Conservation (phyloP, 2,113 vertebrate species). For the Speoplatyrhinus poulsoni region DNA sequence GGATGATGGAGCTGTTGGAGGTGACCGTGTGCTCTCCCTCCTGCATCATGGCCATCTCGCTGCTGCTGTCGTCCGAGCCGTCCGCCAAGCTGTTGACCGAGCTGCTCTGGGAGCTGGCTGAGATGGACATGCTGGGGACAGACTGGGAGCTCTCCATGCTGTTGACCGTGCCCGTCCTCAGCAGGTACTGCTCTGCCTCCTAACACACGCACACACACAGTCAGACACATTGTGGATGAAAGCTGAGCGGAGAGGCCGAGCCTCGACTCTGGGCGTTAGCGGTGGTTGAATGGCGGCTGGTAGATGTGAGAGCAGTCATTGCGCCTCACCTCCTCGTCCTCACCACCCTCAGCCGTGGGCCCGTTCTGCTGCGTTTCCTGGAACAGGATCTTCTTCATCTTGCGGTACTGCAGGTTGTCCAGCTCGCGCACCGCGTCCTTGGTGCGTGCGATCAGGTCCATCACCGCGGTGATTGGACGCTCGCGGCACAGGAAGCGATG, state of each 20-base stretch:
- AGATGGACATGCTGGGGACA: conserved; percentile 93
- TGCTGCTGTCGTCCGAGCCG: conserved; percentile 83
- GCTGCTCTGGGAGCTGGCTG: conserved; percentile 90
- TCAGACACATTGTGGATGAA: not conserved
- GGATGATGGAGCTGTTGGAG: not conserved
- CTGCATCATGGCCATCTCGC: conserved; percentile 92
- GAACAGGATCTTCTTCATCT: conserved; percentile 96
- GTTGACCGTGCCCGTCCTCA: conserved; percentile 84
- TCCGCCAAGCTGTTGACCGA: conserved; percentile 90
- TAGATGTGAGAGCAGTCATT: too few species aligned
- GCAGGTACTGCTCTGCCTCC: conserved; percentile 86
- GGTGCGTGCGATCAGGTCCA: conserved; percentile 89
- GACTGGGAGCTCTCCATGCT: conserved; percentile 93
- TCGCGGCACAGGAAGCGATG: conserved; percentile 89
- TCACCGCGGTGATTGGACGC: conserved; percentile 85
- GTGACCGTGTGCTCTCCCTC: conserved; percentile 87
- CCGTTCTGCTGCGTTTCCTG: conserved; percentile 88
- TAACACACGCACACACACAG: conserved; percentile 46
- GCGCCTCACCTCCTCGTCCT: conserved; percentile 86
- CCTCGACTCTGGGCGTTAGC: too few species aligned
- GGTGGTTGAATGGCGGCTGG: too few species aligned
- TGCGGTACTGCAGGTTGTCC: conserved; percentile 92
- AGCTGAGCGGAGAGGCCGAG: too few species aligned
- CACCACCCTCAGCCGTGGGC: conserved; percentile 81
- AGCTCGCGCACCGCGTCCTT: conserved; percentile 90